A percentile compares a stretch with the other conserved stretches of the same genome.
These are phyloP conservation scores for Onychorhynchus coronatus DNA, from an alignment of 2,113 vertebrate genomes.

Conservation along the genomic window DNA sequence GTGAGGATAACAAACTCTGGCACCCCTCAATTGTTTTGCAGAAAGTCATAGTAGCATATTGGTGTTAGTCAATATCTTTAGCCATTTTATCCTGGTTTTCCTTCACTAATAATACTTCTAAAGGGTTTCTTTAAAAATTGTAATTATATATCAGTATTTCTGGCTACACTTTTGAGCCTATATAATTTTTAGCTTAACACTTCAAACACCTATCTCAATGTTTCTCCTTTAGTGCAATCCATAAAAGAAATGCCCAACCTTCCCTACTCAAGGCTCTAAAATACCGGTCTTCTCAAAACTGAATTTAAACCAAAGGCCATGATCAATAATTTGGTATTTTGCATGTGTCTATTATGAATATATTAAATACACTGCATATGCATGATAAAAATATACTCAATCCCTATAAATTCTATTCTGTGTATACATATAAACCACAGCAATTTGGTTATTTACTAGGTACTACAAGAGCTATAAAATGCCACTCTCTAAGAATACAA, in stretches of 20 bases:
- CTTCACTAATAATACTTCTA: not conserved
- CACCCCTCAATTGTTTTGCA: not conserved
- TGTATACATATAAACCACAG: constrained; percentile 62
- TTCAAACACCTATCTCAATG: constrained; percentile 24
- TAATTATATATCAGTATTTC: constrained; percentile 16
- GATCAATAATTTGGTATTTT: constrained; percentile 26
- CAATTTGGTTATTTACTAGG: constrained; percentile 82
- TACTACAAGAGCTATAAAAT: constrained; percentile 75
- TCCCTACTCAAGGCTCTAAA: constrained; percentile 22
- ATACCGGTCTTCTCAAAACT: constrained; percentile 25
- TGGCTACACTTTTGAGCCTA: constrained; percentile 5
- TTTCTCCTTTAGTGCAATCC: constrained; percentile 32
- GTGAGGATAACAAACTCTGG: not conserved
- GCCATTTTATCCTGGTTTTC: not conserved
- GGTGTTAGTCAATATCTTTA: not conserved
- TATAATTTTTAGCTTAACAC: not conserved
- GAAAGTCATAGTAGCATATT: not conserved
- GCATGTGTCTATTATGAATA: not conserved
- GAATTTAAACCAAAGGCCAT: not conserved
- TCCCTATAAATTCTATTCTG: constrained; percentile 60
- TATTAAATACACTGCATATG: constrained; percentile 10
- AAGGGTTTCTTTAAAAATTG: constrained; percentile 40
- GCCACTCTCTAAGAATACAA: constrained; percentile 81
- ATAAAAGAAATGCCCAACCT: constrained; percentile 45
- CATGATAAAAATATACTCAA: constrained; percentile 17